Base-by-base conservation (phyloP, 2,113 vertebrate genomes). In the Polypterus bichir region DNA sequence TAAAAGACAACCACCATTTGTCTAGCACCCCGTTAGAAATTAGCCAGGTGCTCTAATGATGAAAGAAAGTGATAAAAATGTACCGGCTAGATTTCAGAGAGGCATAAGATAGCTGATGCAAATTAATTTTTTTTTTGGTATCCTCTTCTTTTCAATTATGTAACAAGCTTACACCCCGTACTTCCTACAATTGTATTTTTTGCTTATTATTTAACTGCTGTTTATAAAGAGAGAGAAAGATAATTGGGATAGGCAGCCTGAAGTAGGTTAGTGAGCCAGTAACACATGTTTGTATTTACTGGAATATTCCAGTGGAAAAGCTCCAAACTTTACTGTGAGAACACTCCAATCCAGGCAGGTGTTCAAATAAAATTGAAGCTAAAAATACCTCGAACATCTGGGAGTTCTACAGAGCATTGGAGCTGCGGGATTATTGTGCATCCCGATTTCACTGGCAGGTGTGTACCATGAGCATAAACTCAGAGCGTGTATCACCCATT, bases 351-450 rank as follows among this genome's bases (percentile, higher is more conserved):
- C 71, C 68, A 79, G 79, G 83, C 90, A 91, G 91, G 90, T 92
- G 88, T 86, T 88, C 80, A 88, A 84, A 87, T 91, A 88, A 90
- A 91, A 83, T 86, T 74, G 78, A 70, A 77, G 77, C 86, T 92
- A 88, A 89, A 92, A 92, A 93, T 90, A 91, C 85, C 79, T 77
- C 77, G 69, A 77, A 82, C 88, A 92, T 86, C 89, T 89, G 86
- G 86, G 83, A 88, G 84, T 75, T 77, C 77, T 86, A 81, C 68
- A 49, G 70, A 61, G 78, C 65, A 74, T 72, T 3, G 57, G 69
- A 75, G 64, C 68, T 62, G 73, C 70, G 71, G 73, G 76, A 73
- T 70, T 69, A 59, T 47, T 62, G 27, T 27, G 66, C 70, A 65
- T 70, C 70, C 65, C 3, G 0, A 65, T 63, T 75, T 64, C 2